Percentiles rank a stretch among this genome's conserved stretches.
Conservation (phyloP, 2,888 invertebrate species). For the Cosmopolites sordidus region DNA sequence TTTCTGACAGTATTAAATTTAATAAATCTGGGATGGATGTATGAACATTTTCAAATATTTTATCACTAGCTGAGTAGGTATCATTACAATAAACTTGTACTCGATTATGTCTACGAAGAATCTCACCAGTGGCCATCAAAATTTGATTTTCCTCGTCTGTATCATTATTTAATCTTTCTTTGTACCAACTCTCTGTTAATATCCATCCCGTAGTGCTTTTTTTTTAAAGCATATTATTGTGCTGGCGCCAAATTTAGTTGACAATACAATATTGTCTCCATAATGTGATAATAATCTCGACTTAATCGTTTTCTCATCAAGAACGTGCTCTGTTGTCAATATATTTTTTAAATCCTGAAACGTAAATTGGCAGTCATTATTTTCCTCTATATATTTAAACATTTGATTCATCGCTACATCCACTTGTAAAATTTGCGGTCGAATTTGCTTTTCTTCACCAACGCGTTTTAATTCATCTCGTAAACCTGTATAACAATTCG, state of each 20-base stretch:
- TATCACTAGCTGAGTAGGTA: slow-evolving; percentile 8
- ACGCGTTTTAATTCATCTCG: no score
- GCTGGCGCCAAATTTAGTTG: no score
- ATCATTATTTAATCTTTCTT: not conserved
- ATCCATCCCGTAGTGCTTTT: not conserved
- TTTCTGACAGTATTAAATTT: slow-evolving; percentile 6
- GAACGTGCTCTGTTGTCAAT: no score
- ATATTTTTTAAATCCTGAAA: no score
- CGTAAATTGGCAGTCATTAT: no score
- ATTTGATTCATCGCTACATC: not conserved
- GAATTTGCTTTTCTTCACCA: no score
- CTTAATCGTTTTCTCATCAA: no score
- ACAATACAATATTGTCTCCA: no score
- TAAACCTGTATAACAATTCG: no score
- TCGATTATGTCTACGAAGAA: slow-evolving; percentile 4
- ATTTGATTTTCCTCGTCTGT: not conserved
- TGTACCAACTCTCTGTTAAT: not conserved
- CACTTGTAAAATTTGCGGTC: no score
- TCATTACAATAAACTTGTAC: slow-evolving; percentile 8
- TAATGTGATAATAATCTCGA: no score
- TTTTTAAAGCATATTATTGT: no score
- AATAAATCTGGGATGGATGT: slow-evolving; percentile 10
- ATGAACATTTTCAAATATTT: slow-evolving; percentile 9
- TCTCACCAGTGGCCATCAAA: slow-evolving; percentile 3
- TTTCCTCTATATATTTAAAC: not conserved